phyloP scores from a whole-genome alignment of 2,113 vertebrate genomes.

The Sphyrna mokarran region DNA sequence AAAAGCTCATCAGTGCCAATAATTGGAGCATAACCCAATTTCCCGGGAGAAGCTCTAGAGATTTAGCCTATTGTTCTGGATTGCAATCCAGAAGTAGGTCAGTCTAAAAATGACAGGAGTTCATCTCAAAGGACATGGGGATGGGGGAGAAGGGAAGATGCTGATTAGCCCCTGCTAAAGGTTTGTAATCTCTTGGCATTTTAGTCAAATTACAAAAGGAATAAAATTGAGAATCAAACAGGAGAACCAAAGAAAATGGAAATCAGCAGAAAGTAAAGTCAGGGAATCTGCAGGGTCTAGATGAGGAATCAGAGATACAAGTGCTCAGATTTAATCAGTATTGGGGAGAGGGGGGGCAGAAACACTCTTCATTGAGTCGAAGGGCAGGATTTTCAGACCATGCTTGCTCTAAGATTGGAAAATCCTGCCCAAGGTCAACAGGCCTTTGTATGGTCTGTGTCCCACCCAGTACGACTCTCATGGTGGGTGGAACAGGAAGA shows the following conservation, averaged over 20 bases:
- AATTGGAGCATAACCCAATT: constrained; percentile 18
- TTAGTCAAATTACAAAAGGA: not conserved
- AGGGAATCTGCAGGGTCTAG: not conserved
- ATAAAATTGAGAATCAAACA: not conserved
- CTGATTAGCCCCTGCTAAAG: not conserved
- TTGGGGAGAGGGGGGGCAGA: not conserved
- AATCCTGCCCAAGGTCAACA: too few species aligned
- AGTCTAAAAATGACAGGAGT: constrained; percentile 7
- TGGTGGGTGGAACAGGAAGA: too few species aligned
- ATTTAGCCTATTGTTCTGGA: not conserved
- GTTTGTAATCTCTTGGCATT: not conserved
- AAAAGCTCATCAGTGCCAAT: not conserved
- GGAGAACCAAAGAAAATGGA: not conserved
- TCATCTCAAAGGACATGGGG: not conserved
- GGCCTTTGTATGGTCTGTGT: too few species aligned
- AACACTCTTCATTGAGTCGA: not conserved
- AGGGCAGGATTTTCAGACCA: too few species aligned
- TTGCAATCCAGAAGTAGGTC: not conserved
- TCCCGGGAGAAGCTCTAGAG: not conserved
- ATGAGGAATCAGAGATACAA: not conserved
- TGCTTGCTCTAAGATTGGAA: too few species aligned
- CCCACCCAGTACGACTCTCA: too few species aligned
- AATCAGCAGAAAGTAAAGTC: not conserved
- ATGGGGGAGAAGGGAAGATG: not conserved
- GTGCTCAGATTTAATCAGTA: not conserved